These are phyloP conservation scores for Asobara japonica DNA, from an alignment of 1,140 invertebrate genomes.

Conservation along the genomic window DNA sequence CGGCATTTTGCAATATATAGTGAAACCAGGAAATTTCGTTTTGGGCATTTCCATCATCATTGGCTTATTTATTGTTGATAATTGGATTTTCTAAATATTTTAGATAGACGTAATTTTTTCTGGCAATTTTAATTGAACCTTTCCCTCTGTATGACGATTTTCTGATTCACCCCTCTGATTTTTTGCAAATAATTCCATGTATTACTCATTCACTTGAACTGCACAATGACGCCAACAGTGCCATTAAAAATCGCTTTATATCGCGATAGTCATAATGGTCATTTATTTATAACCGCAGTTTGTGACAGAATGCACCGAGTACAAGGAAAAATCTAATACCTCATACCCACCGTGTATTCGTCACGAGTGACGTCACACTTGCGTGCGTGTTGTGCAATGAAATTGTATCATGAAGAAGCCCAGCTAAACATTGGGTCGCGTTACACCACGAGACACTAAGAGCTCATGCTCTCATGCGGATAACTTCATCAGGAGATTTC, in stretches of 20 bases:
- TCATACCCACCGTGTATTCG: neutral
- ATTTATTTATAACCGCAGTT: neutral
- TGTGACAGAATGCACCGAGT: neutral
- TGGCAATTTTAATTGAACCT: too few relatives aligned
- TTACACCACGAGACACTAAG: neutral
- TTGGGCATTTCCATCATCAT: too few relatives aligned
- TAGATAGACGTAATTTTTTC: too few relatives aligned
- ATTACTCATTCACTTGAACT: neutral
- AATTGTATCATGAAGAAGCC: conserved; percentile 2
- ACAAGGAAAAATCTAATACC: neutral
- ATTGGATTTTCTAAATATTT: too few relatives aligned
- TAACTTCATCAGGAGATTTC: neutral
- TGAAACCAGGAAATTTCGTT: too few relatives aligned
- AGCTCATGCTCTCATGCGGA: neutral
- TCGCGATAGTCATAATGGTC: neutral
- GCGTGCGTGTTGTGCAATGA: neutral
- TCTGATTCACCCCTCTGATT: too few relatives aligned
- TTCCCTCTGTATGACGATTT: too few relatives aligned
- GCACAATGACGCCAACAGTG: neutral
- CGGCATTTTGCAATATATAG: too few relatives aligned
- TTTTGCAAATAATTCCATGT: too few relatives aligned
- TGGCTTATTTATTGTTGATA: too few relatives aligned
- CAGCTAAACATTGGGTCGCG: neutral
- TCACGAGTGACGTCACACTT: neutral
- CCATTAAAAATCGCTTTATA: neutral